A percentile compares a stretch with the other conserved stretches of the same genome.
Conservation (phyloP, 2,113 vertebrate genomes). For the Onychorhynchus coronatus region DNA sequence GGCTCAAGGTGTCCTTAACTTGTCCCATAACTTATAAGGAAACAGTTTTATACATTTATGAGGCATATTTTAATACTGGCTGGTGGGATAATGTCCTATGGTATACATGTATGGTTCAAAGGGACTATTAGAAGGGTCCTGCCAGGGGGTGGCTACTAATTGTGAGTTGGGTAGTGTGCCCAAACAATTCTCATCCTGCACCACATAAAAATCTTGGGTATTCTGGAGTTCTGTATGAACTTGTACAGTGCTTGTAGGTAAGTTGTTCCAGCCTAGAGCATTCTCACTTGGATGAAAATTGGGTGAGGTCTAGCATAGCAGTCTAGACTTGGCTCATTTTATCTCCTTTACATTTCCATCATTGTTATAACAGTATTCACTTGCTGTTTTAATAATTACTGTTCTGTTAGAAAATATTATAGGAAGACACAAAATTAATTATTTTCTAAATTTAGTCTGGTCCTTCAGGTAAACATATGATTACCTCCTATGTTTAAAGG, state of each 20-base stretch:
- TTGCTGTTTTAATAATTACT: background rate
- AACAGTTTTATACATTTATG: background rate
- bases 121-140: background rate
- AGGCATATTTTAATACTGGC: background rate
- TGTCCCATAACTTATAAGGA: background rate
- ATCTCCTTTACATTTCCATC: background rate
- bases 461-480: background rate
- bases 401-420: background rate
- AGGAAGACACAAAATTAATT: background rate
- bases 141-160: background rate
- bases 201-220: background rate
- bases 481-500: background rate
- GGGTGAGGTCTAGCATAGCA: background rate
- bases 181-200: background rate
- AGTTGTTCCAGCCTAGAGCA: background rate
- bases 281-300: background rate
- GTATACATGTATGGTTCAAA: background rate
- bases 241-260: fast-evolving
- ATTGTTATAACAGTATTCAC: background rate
- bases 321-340: background rate
- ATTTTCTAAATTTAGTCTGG: background rate
- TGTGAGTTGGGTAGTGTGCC: background rate
- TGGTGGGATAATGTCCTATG: background rate
- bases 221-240: background rate
- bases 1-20: background rate